Percentiles rank a stretch among this genome's conserved stretches.
phyloP scores from a whole-genome alignment of 2,797 vertebrate species.

The Sebastes wilsoni region DNA sequence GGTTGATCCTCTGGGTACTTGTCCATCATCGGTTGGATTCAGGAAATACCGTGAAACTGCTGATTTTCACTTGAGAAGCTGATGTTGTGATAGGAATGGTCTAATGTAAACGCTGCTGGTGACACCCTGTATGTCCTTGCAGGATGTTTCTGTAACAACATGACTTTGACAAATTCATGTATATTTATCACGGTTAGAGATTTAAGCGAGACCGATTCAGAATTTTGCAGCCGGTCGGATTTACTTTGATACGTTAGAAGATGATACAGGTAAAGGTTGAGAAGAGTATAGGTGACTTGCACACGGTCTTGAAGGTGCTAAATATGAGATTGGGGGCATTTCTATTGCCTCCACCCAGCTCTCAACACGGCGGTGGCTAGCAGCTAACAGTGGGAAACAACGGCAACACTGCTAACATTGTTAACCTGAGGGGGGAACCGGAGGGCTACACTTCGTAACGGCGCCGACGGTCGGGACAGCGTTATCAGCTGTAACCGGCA shows the following conservation, averaged over 20 bases:
- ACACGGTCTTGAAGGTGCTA: not conserved
- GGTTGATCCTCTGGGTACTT: constrained; percentile 54
- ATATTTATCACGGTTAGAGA: constrained; percentile 15
- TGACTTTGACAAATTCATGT: constrained; percentile 3
- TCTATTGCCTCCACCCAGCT: too few species aligned
- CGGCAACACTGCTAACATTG: too few species aligned
- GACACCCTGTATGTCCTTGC: not conserved
- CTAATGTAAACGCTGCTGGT: not conserved
- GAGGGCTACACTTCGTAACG: too few species aligned
- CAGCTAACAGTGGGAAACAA: too few species aligned
- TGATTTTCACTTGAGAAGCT: not conserved
- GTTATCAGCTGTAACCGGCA: too few species aligned
- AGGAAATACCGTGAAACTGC: not conserved
- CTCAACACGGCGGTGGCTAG: too few species aligned
- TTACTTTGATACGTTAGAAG: not conserved
- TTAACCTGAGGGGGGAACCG: too few species aligned
- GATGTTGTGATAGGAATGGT: not conserved
- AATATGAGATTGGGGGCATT: too few species aligned
- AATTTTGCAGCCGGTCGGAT: not conserved
- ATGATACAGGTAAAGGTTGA: not conserved
- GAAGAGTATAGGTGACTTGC: not conserved
- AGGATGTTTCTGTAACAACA: not conserved
- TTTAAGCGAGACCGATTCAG: not conserved
- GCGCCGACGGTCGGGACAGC: too few species aligned
- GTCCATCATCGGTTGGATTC: constrained; percentile 40